Evolutionary conservation across 2,888 invertebrate species (phyloP), one percentile per base, ranked within the genome.

Genomic region (Acronicta aceris): DNA sequence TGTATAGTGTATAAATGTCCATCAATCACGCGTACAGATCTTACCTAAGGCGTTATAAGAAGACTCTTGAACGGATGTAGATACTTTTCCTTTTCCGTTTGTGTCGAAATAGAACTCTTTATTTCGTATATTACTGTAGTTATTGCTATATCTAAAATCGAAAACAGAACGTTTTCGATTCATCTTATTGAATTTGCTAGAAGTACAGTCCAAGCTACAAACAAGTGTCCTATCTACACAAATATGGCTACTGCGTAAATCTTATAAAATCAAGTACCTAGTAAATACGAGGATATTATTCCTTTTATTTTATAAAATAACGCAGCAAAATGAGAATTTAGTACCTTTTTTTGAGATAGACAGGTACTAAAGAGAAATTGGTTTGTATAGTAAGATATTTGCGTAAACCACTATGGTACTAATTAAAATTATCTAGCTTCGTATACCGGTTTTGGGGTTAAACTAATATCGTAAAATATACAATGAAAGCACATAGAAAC

Each of bases 21-120:
- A 83, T 85, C 86, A 84, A 85, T 85, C 85, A 85, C 74, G 66
- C 70, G 76, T 71, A 74, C 71, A 69, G n/a, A n/a, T 73, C 65
- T 72, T 67, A 70, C 60, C 62, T 65, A 74, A 70, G 76, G 65
- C 67, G 78, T 75, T 83, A 76, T 76, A 79, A 76, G 78, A 79
- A 81, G 79, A 81, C 71, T 76, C 78, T 70, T 60, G 45, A 59
- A 45, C 59, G 54, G 47, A 66, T 59, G 59, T n/a, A n/a, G n/a
- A n/a, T 71, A 67, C 52, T 57, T 58, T 12, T 70, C 58, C 65
- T 72, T 73, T 72, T 64, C 56, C 48, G 49, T 33, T 30, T 38
- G 46, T 58, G 58, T 62, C 43, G 45, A 48, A 51, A 73, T 52
- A 42, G 47, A 38, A 36, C 38, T 61, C 25, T 67, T n/a, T 47